Evolutionary conservation across 1,140 invertebrate genomes (phyloP).

Genomic region (Cotesia typhae): DNA sequence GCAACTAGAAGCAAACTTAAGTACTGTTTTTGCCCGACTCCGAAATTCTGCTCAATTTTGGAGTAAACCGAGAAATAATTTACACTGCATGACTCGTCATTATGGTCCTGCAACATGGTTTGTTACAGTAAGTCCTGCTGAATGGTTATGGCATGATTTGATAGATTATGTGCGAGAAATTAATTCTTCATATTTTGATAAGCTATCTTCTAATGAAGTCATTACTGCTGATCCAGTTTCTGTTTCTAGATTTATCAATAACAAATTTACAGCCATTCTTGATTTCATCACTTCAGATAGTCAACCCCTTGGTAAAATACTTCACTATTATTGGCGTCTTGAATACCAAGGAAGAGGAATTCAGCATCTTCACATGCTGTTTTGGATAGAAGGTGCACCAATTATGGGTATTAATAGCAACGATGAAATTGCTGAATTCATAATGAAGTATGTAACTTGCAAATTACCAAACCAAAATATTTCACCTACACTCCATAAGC

Average conservation of each 20-base stretch:
- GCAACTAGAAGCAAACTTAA: slow-evolving; percentile 40
- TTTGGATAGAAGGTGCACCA: slow-evolving; percentile 45
- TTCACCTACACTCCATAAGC: slow-evolving; percentile 36
- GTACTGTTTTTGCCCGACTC: not conserved
- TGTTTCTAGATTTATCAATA: too few species aligned
- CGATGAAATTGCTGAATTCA: slow-evolving; percentile 46
- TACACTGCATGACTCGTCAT: slow-evolving; percentile 43
- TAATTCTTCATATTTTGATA: slow-evolving; percentile 40
- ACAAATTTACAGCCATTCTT: not conserved
- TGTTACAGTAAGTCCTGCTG: slow-evolving; percentile 49
- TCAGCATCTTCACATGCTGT: slow-evolving; percentile 10
- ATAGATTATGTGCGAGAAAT: slow-evolving; percentile 47
- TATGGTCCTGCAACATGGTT: too few species aligned
- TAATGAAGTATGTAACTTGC: slow-evolving; percentile 50
- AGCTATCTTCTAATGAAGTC: slow-evolving; percentile 32
- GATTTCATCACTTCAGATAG: slow-evolving; percentile 3
- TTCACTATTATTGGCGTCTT: not conserved
- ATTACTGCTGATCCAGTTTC: slow-evolving; percentile 46
- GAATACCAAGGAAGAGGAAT: slow-evolving; percentile 13
- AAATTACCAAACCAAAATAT: slow-evolving; percentile 36
- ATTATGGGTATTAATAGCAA: slow-evolving; percentile 30
- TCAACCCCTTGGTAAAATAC: slow-evolving; percentile 5
- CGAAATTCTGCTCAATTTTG: slow-evolving; percentile 4
- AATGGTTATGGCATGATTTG: slow-evolving; percentile 53
- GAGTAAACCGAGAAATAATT: slow-evolving; percentile 12